Conservation (phyloP, 2,113 vertebrate species). For the Pomatorhinus ruficollis region DNA sequence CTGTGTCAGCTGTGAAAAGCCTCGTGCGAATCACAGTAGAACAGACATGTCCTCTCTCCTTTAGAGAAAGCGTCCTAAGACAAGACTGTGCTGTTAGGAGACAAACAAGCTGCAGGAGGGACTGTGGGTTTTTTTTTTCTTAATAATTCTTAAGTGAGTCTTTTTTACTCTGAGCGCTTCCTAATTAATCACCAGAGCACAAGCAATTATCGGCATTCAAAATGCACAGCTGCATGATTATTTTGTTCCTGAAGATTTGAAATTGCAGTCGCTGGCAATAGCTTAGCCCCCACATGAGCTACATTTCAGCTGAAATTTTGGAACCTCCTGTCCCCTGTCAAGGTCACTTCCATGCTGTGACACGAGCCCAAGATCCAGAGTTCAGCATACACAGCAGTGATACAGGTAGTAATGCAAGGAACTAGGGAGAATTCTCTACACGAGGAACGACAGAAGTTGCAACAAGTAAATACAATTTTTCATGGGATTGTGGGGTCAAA, state of each 20-base stretch:
- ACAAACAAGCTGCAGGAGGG: neutral
- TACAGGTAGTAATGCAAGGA: neutral
- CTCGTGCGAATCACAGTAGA: neutral
- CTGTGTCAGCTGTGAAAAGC: neutral
- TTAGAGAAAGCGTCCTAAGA: neutral
- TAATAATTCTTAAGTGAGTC: neutral
- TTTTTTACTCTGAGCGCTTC: neutral
- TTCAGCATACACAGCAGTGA: accelerated
- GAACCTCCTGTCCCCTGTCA: neutral
- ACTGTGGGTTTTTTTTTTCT: neutral
- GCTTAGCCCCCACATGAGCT: neutral
- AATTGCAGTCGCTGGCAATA: neutral
- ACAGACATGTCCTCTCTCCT: neutral
- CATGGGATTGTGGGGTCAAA: neutral
- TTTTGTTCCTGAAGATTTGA: neutral
- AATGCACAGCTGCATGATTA: neutral
- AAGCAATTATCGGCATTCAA: neutral
- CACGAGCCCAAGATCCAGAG: neutral
- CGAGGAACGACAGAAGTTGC: neutral
- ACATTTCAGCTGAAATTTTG: neutral
- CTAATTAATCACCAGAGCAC: neutral
- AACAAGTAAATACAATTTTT: neutral
- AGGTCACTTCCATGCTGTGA: neutral
- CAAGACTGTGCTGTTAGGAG: neutral
- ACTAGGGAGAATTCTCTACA: neutral